Conservation (phyloP, 2,113 vertebrate species). For the Craseonycteris thonglongyai region DNA sequence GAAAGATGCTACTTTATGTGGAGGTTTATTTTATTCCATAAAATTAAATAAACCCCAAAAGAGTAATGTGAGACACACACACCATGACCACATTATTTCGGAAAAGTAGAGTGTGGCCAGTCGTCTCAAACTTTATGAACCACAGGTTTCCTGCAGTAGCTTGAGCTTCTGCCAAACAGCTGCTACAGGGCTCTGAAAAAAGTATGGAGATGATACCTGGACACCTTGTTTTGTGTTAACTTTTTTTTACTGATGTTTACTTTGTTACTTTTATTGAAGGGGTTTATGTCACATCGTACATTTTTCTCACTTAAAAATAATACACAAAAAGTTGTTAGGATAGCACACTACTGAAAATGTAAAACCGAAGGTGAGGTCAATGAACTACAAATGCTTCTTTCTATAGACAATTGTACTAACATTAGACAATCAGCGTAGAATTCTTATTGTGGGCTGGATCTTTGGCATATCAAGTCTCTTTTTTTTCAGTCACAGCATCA, state of each 20-base stretch:
- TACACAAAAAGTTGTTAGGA: background rate
- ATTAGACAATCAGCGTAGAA: background rate
- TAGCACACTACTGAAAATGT: background rate
- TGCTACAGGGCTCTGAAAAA: background rate
- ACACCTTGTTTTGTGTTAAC: background rate
- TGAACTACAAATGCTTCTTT: conserved; percentile 17
- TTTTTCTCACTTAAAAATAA: conserved; percentile 10
- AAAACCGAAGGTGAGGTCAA: background rate
- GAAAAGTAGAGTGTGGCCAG: background rate
- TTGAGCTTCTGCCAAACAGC: background rate
- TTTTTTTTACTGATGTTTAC: too few species aligned
- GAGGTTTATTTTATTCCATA: background rate
- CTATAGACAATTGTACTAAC: background rate
- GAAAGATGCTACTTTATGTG: background rate
- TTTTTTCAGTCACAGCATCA: background rate
- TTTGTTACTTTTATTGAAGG: conserved; percentile 11
- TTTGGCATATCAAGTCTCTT: background rate
- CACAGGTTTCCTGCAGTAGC: background rate
- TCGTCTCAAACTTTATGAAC: background rate
- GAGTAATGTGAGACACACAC: background rate
- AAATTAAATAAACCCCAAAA: background rate
- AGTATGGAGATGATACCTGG: background rate
- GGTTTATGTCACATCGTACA: background rate
- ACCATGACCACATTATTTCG: background rate
- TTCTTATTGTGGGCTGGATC: background rate